phyloP scores from a whole-genome alignment of 2,113 vertebrate genomes.

The Sphaerodactylus townsendi region DNA sequence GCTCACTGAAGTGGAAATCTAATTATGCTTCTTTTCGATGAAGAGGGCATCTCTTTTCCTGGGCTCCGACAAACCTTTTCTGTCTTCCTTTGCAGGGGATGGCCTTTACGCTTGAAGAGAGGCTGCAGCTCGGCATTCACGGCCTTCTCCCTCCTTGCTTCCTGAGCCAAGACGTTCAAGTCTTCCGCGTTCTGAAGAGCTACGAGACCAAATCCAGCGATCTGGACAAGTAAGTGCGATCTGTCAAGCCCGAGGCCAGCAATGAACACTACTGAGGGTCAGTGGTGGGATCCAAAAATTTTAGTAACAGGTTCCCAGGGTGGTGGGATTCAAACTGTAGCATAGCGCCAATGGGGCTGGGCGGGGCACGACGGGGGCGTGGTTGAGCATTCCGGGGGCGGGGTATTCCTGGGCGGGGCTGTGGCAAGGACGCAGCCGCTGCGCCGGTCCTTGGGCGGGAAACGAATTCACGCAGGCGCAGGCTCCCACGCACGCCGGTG shows the following conservation, averaged over 20 bases:
- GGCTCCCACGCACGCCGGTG: no score
- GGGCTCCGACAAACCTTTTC: background rate
- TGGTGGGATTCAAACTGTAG: no score
- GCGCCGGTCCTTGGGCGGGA: no score
- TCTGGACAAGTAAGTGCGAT: constrained; percentile 88
- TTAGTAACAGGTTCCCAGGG: no score
- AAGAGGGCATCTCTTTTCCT: background rate
- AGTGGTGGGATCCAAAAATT: no score
- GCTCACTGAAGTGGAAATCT: background rate
- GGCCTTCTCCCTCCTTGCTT: constrained; percentile 96
- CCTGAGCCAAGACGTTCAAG: constrained; percentile 93
- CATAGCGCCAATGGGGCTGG: no score
- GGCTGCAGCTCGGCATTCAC: constrained; percentile 94
- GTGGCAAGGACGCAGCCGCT: no score
- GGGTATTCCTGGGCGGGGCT: no score
- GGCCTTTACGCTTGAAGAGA: constrained; percentile 95
- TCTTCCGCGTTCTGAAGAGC: constrained; percentile 92
- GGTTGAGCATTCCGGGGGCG: no score
- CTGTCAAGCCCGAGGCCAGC: background rate
- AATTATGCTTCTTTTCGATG: background rate
- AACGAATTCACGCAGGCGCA: no score
- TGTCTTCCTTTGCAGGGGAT: constrained; percentile 83
- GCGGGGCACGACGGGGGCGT: no score
- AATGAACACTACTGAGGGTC: background rate
- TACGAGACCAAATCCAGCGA: constrained; percentile 88